Percentiles rank a stretch among this genome's conserved stretches.
These are phyloP conservation scores for Dolichomitus sp. DNA, from an alignment of 2,888 invertebrate species.

Conservation along the genomic window DNA sequence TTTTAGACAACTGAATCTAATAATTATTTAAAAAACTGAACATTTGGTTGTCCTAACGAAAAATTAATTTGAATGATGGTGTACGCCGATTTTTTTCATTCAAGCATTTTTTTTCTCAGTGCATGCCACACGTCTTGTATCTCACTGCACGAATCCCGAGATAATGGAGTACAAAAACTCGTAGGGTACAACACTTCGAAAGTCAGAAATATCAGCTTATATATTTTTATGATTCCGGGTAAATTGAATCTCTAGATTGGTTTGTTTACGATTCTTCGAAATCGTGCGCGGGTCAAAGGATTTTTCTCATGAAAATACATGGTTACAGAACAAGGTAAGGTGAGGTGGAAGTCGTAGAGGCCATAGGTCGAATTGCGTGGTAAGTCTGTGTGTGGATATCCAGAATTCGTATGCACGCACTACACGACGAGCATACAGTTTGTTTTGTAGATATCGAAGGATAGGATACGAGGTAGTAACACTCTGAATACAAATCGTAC, in stretches of 20 bases:
- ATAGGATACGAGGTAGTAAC: conserved; percentile 67
- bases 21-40: too few relatives aligned
- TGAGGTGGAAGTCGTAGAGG: conserved; percentile 26
- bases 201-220: conserved; percentile 1
- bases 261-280: conserved; percentile 25
- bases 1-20: too few relatives aligned
- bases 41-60: too few relatives aligned
- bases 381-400: conserved; percentile 28
- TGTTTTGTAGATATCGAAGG: conserved; percentile 72
- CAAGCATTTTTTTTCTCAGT: too few relatives aligned
- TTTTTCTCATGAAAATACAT: conserved; percentile 3
- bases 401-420: conserved; percentile 38
- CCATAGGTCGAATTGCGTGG: conserved; percentile 50
- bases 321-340: conserved; percentile 25
- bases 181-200: conserved; percentile 8
- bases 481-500: conserved; percentile 73
- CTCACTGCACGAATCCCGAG: conserved; percentile 21
- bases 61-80: too few relatives aligned
- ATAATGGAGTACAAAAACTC: conserved; percentile 50
- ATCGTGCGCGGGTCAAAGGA: conserved; percentile 20
- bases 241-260: conserved; percentile 31
- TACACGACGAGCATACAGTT: conserved; percentile 66
- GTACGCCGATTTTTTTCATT: too few relatives aligned
- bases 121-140: conserved; percentile 13
- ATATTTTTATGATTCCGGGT: conserved; percentile 13